Evolutionary conservation across 2,113 vertebrate species (phyloP).

Genomic region (Vidua macroura): DNA sequence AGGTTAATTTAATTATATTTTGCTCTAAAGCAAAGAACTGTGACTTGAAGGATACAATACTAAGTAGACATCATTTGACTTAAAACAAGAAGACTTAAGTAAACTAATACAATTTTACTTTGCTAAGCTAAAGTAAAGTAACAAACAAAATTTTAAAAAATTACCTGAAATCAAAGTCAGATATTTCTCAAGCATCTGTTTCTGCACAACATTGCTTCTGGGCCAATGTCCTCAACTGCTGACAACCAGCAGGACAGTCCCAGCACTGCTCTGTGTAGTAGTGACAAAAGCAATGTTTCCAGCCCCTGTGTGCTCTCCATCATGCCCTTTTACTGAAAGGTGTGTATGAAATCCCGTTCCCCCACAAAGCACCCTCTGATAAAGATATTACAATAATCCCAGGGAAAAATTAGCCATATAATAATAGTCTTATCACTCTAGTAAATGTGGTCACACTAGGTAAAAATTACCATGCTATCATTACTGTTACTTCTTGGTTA

Average conservation of each 20-base stretch:
- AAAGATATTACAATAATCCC: not conserved
- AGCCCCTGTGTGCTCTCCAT: accelerated
- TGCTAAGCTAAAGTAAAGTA: not conserved
- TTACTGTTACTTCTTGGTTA: not conserved
- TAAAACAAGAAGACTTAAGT: not conserved
- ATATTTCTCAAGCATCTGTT: not conserved
- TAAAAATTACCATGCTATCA: not conserved
- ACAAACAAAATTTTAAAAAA: not conserved
- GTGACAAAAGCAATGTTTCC: not conserved
- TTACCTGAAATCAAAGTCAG: not conserved
- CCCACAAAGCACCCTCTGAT: not conserved
- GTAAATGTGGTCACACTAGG: not conserved
- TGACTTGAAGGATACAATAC: not conserved
- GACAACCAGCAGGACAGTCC: not conserved
- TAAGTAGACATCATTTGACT: not conserved
- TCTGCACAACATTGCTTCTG: not conserved
- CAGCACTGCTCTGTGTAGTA: accelerated
- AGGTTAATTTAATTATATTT: not conserved
- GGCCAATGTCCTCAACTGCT: not conserved
- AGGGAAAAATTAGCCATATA: not conserved
- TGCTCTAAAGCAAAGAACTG: not conserved
- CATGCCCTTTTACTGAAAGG: not conserved
- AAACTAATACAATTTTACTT: not conserved
- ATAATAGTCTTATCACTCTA: not conserved
- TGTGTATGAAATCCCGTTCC: not conserved